A percentile compares a stretch with the other conserved stretches of the same genome.
phyloP scores from a whole-genome alignment of 2,888 invertebrate genomes.

The Caenorhabditis parvicauda region DNA sequence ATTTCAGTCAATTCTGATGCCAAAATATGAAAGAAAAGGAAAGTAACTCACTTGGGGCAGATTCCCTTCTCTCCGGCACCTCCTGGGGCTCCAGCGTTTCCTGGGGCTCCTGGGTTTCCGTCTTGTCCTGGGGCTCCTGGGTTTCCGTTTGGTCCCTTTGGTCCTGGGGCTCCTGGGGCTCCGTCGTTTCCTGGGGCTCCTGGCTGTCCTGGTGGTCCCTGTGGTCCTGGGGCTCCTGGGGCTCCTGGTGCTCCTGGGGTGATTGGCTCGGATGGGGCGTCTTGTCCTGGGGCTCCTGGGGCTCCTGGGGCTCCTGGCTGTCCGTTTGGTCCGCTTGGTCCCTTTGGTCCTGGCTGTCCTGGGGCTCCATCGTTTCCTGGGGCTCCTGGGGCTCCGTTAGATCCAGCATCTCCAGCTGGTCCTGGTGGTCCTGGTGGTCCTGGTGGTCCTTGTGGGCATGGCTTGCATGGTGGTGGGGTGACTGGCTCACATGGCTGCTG shows the following conservation, averaged over 20 bases:
- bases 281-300: slow-evolving; percentile 53
- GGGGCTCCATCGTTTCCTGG: slow-evolving; percentile 29
- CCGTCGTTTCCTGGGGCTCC: slow-evolving; percentile 43
- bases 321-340: slow-evolving; percentile 46
- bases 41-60: slow-evolving; percentile 45
- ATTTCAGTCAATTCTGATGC: neutral
- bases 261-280: slow-evolving; percentile 44
- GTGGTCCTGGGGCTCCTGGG: slow-evolving; percentile 46
- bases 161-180: slow-evolving; percentile 35
- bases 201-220: slow-evolving; percentile 47
- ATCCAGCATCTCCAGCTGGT: slow-evolving; percentile 36
- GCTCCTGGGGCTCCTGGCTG: slow-evolving; percentile 50
- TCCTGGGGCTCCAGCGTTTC: slow-evolving; percentile 29
- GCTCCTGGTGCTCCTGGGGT: slow-evolving; percentile 49
- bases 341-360: slow-evolving; percentile 43
- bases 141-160: slow-evolving; percentile 37
- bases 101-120: slow-evolving; percentile 39
- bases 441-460: slow-evolving; percentile 45
- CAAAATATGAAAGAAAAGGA: neutral
- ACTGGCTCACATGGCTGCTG: slow-evolving; percentile 50
- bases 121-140: slow-evolving; percentile 37
- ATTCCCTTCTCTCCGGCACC: slow-evolving; percentile 55
- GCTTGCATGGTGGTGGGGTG: slow-evolving; percentile 51
- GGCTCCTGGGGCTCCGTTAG: slow-evolving; percentile 30
- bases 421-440: slow-evolving; percentile 45